Percentiles rank a stretch among this genome's conserved stretches.
Conservation (phyloP, 2,113 vertebrate genomes). For the Epinephelus lanceolatus region DNA sequence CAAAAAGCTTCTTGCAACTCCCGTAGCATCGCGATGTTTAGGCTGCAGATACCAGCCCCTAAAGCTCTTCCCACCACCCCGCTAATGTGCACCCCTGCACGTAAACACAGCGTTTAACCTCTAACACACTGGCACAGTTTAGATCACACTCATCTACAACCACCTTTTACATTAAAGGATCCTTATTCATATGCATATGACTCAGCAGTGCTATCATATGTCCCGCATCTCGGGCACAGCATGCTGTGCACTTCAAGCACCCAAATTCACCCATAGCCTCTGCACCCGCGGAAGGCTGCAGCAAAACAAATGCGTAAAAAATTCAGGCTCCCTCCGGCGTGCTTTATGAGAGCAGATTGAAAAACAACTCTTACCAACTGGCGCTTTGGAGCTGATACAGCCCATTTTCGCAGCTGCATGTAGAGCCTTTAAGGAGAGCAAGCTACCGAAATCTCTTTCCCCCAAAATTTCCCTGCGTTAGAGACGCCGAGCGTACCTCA, state of each 20-base stretch:
- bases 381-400: conserved; percentile 90
- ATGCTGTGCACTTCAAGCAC: conserved; percentile 61
- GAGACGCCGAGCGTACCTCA: conserved; percentile 82
- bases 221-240: conserved; percentile 42
- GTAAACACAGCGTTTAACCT: conserved; percentile 16
- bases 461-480: conserved; percentile 56
- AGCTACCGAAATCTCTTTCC: conserved; percentile 34
- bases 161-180: neutral
- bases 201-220: conserved; percentile 48
- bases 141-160: neutral
- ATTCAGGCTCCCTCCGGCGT: conserved; percentile 64
- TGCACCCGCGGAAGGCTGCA: conserved; percentile 60
- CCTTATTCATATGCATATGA: conserved; percentile 37
- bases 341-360: conserved; percentile 58
- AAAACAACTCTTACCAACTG: conserved; percentile 88
- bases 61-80: conserved; percentile 11
- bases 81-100: conserved; percentile 5
- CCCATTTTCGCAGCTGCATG: conserved; percentile 86
- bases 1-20: conserved; percentile 66
- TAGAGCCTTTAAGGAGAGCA: conserved; percentile 37
- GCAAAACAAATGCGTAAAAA: conserved; percentile 57
- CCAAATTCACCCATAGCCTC: conserved; percentile 25
- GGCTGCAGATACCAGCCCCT: conserved; percentile 43
- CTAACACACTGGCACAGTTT: neutral
- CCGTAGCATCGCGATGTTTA: conserved; percentile 79